Percentiles rank a stretch among this genome's conserved stretches.
Evolutionary conservation across 1,140 invertebrate genomes (phyloP).

Genomic region (Drosophila neocordata): DNA sequence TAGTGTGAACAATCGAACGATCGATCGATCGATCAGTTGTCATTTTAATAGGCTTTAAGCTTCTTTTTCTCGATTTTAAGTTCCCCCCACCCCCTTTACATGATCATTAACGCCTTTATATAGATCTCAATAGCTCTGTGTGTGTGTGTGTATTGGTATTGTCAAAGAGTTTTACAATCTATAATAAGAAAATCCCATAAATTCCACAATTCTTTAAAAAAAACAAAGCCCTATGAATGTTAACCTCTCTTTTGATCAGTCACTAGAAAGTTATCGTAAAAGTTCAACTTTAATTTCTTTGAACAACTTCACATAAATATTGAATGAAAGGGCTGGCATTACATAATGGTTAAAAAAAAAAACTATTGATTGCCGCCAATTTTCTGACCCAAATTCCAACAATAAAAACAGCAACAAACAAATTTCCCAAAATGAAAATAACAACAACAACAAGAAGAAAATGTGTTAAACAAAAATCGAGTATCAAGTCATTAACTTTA

Average conservation of each 20-base stretch:
- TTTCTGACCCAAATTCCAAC: slow-evolving; percentile 64
- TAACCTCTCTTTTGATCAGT: not conserved
- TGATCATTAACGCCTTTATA: slow-evolving; percentile 62
- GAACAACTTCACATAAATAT: too few species aligned
- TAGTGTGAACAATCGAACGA: not conserved
- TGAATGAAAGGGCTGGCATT: not conserved
- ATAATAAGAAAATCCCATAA: slow-evolving; percentile 58
- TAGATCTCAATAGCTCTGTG: not conserved
- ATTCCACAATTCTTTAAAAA: slow-evolving; percentile 35
- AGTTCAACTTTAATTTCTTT: slow-evolving; percentile 6
- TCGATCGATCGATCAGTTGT: not conserved
- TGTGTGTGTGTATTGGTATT: not conserved
- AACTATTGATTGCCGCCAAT: slow-evolving; percentile 21
- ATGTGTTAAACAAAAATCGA: slow-evolving; percentile 64
- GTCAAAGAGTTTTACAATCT: slow-evolving; percentile 30
- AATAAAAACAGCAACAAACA: not conserved
- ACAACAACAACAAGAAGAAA: slow-evolving; percentile 29
- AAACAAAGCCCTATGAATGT: slow-evolving; percentile 9
- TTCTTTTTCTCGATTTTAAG: not conserved
- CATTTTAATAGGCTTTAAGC: not conserved
- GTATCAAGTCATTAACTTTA: slow-evolving; percentile 52
- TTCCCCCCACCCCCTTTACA: slow-evolving; percentile 1
- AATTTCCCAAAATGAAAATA: slow-evolving; percentile 31
- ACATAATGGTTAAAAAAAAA: slow-evolving; percentile 38
- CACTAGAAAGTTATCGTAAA: slow-evolving; percentile 38